Percentiles rank a stretch among this genome's conserved stretches.
These are phyloP conservation scores for Tetramorium simillimum DNA, from an alignment of 1,140 invertebrate genomes.

Conservation along the genomic window DNA sequence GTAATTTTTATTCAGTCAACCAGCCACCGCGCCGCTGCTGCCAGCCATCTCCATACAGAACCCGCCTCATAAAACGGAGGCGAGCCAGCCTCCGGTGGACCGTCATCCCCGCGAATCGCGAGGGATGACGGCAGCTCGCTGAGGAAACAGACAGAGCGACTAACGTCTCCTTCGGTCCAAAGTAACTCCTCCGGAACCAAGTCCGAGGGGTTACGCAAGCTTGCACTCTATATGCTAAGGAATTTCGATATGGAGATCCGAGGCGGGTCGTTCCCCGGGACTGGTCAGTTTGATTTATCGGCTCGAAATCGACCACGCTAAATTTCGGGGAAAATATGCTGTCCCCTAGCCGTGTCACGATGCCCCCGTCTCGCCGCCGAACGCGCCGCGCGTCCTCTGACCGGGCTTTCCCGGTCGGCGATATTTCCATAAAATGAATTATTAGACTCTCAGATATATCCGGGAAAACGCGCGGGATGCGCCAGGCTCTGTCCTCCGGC, in stretches of 20 bases:
- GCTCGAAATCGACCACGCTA: slow-evolving; percentile 80
- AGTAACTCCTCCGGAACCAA: slow-evolving; percentile 39
- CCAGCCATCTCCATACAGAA: slow-evolving; percentile 47
- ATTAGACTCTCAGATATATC: slow-evolving; percentile 76
- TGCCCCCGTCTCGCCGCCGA: slow-evolving; percentile 13
- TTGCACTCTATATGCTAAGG: slow-evolving; percentile 81
- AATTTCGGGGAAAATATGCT: slow-evolving; percentile 84
- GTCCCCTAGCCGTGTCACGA: slow-evolving; percentile 52
- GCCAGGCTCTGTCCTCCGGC: slow-evolving; percentile 52
- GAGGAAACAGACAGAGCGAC: slow-evolving; percentile 27
- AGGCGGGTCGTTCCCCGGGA: slow-evolving; percentile 62
- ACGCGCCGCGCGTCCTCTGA: slow-evolving; percentile 20
- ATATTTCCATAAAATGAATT: slow-evolving; percentile 85
- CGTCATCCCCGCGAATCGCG: slow-evolving; percentile 32
- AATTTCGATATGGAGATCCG: slow-evolving; percentile 79
- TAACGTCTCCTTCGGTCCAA: slow-evolving; percentile 40
- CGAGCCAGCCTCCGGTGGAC: slow-evolving; percentile 46
- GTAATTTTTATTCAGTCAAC: slow-evolving; percentile 85
- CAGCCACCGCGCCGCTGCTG: slow-evolving; percentile 66
- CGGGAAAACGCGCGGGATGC: slow-evolving; percentile 52
- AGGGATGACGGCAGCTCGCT: not conserved
- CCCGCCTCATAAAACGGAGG: slow-evolving; percentile 68
- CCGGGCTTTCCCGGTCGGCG: slow-evolving; percentile 21
- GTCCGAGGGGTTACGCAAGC: slow-evolving; percentile 73
- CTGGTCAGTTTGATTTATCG: slow-evolving; percentile 85